Evolutionary conservation across 2,888 invertebrate genomes (phyloP).

Genomic region (Euphydryas editha): DNA sequence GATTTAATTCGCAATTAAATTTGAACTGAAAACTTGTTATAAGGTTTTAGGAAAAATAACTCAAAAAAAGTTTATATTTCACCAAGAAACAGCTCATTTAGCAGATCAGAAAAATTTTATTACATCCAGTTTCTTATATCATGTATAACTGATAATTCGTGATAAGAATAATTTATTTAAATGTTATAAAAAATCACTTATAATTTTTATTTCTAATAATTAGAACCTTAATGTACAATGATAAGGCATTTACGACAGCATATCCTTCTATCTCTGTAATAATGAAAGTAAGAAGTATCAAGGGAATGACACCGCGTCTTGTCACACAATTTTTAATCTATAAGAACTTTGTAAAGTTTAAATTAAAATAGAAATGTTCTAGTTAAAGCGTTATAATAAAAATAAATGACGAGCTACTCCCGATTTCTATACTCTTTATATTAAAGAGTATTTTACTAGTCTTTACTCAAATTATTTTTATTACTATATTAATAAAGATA

Average conservation of each 20-base stretch:
- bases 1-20: too few species aligned
- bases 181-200: conserved; percentile 1
- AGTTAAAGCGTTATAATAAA: not conserved
- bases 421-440: not conserved
- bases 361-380: conserved; percentile 6
- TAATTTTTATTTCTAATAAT: conserved; percentile 6
- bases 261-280: conserved; percentile 7
- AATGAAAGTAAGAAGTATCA: conserved; percentile 17
- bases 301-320: conserved; percentile 32
- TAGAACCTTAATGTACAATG: conserved; percentile 12
- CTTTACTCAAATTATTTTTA: too few species aligned
- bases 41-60: too few species aligned
- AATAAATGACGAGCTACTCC: not conserved
- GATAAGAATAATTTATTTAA: not conserved
- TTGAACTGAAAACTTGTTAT: too few species aligned
- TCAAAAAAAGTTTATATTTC: too few species aligned
- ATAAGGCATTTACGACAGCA: not conserved
- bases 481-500: too few species aligned
- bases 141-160: too few species aligned
- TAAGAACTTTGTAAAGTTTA: conserved; percentile 19
- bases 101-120: too few species aligned
- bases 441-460: not conserved
- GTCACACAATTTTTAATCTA: conserved; percentile 36
- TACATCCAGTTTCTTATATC: too few species aligned
- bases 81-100: too few species aligned